A percentile compares a stretch with the other conserved stretches of the same genome.
phyloP scores from a whole-genome alignment of 2,113 vertebrate species.

The Ptilonorhynchus violaceus region DNA sequence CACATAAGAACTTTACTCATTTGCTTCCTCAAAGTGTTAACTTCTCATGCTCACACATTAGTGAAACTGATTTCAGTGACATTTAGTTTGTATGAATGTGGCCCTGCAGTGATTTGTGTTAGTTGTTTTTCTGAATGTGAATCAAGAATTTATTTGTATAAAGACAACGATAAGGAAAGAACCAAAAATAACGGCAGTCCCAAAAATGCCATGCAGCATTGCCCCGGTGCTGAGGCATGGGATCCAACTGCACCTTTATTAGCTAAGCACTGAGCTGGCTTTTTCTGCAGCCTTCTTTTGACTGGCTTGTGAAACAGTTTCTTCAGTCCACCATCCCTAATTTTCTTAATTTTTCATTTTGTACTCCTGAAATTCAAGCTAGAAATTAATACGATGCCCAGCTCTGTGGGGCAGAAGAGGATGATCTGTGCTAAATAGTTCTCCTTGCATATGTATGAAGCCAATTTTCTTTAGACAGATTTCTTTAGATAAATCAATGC shows the following conservation, averaged over 20 bases:
- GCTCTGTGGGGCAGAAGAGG: background rate
- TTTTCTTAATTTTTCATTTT: background rate
- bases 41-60: background rate
- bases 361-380: background rate
- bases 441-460: background rate
- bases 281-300: background rate
- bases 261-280: background rate
- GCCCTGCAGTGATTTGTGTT: background rate
- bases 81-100: background rate
- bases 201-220: background rate
- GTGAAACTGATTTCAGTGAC: background rate
- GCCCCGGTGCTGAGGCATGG: background rate
- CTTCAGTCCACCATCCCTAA: background rate
- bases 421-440: background rate
- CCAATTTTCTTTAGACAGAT: constrained; percentile 9
- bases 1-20: background rate
- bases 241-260: background rate
- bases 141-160: background rate
- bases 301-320: background rate
- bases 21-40: background rate
- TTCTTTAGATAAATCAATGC: constrained; percentile 19
- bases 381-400: background rate
- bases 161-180: background rate
- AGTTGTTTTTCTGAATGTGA: background rate
- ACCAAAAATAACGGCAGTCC: background rate